These are phyloP conservation scores for Oryzias javanicus DNA, from an alignment of 2,113 vertebrate species.

Conservation along the genomic window DNA sequence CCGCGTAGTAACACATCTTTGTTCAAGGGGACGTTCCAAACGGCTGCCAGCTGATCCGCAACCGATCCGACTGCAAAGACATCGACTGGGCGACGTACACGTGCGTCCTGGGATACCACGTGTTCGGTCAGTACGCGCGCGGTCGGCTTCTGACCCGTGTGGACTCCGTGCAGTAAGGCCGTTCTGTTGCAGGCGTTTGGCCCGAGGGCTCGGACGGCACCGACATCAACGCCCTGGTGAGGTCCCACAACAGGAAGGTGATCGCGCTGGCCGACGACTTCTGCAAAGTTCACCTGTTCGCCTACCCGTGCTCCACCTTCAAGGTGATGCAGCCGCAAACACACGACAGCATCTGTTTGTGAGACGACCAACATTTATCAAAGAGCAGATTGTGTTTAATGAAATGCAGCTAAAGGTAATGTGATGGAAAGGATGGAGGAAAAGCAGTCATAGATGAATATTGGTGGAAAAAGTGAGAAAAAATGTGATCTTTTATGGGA, in stretches of 20 bases:
- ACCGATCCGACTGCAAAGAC: slow-evolving; percentile 96
- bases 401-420: too few relatives aligned
- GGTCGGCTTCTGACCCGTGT: neutral
- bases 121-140: slow-evolving; percentile 85
- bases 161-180: neutral
- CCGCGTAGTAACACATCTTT: slow-evolving; percentile 15
- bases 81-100: slow-evolving; percentile 96
- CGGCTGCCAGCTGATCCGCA: slow-evolving; percentile 93
- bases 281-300: slow-evolving; percentile 96
- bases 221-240: slow-evolving; percentile 94
- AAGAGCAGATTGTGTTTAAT: too few relatives aligned
- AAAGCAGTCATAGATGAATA: too few relatives aligned
- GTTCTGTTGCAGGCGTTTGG: slow-evolving; percentile 86
- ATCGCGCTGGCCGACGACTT: slow-evolving; percentile 97
- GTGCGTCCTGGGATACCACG: slow-evolving; percentile 95
- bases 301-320: slow-evolving; percentile 92
- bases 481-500: too few relatives aligned
- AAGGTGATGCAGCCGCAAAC: slow-evolving; percentile 78
- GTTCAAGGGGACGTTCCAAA: slow-evolving; percentile 91
- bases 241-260: slow-evolving; percentile 91
- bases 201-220: slow-evolving; percentile 97
- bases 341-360: neutral
- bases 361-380: too few relatives aligned
- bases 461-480: too few relatives aligned
- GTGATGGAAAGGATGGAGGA: too few relatives aligned